Percentiles rank a stretch among this genome's conserved stretches.
Evolutionary conservation across 2,888 invertebrate species (phyloP).

Genomic region (Boloria selene): DNA sequence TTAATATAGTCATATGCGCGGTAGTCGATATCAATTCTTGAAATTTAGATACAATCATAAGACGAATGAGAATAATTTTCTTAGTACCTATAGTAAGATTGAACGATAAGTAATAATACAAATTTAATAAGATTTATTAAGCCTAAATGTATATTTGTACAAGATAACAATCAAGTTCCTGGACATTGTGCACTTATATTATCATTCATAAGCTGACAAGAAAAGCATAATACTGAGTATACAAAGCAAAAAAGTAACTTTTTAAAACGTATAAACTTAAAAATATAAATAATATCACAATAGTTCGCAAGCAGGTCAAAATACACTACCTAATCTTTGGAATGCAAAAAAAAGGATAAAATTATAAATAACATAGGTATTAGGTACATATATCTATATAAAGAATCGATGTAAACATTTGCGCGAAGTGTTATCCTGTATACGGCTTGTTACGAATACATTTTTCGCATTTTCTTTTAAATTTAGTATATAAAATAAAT

Average conservation of each 20-base stretch:
- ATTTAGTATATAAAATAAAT: not conserved
- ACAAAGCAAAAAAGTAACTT: conserved; percentile 16
- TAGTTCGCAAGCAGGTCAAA: conserved; percentile 20
- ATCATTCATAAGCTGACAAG: conserved; percentile 24
- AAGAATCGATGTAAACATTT: conserved; percentile 17
- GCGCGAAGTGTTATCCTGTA: conserved; percentile 18
- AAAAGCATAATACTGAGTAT: conserved; percentile 19
- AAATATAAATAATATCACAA: conserved; percentile 43
- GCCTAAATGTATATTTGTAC: conserved; percentile 19
- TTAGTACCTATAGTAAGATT: conserved; percentile 3
- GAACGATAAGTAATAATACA: not conserved
- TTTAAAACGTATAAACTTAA: conserved; percentile 3
- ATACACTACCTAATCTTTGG: conserved; percentile 38
- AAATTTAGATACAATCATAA: conserved; percentile 14
- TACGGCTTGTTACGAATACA: not conserved
- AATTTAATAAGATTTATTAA: conserved; percentile 17
- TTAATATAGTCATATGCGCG: conserved; percentile 34
- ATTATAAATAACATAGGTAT: conserved; percentile 4
- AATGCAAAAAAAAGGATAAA: conserved; percentile 21
- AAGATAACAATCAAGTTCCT: conserved; percentile 12
- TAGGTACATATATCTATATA: too few species aligned
- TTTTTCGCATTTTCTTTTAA: not conserved
- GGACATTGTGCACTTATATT: conserved; percentile 39
- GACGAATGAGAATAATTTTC: conserved; percentile 6
- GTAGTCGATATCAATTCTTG: conserved; percentile 22